These are phyloP conservation scores for Pan paniscus DNA, from an alignment of 2,113 vertebrate genomes.

Conservation along the genomic window DNA sequence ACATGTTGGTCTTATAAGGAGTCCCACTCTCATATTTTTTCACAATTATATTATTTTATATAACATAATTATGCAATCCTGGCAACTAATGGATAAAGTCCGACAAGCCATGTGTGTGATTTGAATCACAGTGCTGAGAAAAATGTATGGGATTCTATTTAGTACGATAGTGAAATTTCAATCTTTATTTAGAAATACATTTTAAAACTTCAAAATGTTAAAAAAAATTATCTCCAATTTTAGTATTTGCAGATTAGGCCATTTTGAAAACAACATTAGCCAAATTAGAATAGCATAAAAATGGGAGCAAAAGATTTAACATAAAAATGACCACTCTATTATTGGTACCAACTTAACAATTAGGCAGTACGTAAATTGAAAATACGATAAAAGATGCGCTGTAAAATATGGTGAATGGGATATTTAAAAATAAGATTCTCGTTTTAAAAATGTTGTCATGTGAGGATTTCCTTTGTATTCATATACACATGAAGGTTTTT, in stretches of 20 bases:
- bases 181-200: slow-evolving; percentile 2
- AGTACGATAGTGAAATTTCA: neutral
- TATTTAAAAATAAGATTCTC: neutral
- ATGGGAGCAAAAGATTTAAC: neutral
- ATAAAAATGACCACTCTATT: neutral
- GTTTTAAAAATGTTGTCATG: neutral
- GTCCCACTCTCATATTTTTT: neutral
- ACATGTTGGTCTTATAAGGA: neutral
- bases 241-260: neutral
- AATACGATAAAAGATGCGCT: neutral
- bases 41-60: slow-evolving; percentile 9
- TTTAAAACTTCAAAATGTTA: neutral
- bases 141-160: neutral
- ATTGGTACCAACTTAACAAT: neutral
- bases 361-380: neutral
- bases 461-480: neutral
- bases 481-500: neutral
- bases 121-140: neutral
- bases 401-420: neutral
- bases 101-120: neutral
- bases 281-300: neutral
- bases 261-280: neutral
- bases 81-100: neutral
- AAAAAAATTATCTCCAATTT: neutral
- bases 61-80: neutral